These are phyloP conservation scores for Chondrosia reniformis DNA, from an alignment of 37 sponge, comb jelly and placozoan species.

Conservation along the genomic window DNA sequence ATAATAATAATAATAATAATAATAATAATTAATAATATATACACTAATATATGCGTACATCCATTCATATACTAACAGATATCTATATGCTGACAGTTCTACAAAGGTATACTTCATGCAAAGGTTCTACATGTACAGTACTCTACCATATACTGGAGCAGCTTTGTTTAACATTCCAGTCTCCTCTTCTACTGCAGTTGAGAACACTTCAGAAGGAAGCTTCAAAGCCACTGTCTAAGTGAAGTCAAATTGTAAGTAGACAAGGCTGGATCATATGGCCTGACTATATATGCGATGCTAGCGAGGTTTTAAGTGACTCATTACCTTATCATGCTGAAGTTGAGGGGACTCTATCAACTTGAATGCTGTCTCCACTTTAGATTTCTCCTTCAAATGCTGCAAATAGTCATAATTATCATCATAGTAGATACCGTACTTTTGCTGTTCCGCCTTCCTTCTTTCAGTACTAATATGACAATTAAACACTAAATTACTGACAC, in stretches of 20 bases:
- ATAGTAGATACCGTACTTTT: slow-evolving; percentile 83
- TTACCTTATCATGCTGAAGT: slow-evolving; percentile 2
- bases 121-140: not conserved
- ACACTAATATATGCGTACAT: not conserved
- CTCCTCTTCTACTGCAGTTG: slow-evolving; percentile 56
- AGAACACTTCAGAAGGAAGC: slow-evolving; percentile 75
- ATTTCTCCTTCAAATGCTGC: slow-evolving; percentile 81
- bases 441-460: slow-evolving; percentile 57
- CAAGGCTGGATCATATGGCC: no score
- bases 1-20: not conserved
- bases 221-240: no score
- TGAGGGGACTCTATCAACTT: not conserved
- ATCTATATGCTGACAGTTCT: not conserved
- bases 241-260: no score
- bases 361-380: not conserved
- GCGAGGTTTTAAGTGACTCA: no score
- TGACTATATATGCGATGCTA: no score
- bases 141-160: slow-evolving; percentile 56
- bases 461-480: not conserved
- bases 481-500: not conserved
- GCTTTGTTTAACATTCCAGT: slow-evolving; percentile 61
- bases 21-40: no score
- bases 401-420: slow-evolving; percentile 96
- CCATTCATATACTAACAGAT: not conserved
- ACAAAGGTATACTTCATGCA: not conserved